These are phyloP conservation scores for Rhyacichthys aspro DNA, from an alignment of 2,797 vertebrate genomes.

Conservation along the genomic window DNA sequence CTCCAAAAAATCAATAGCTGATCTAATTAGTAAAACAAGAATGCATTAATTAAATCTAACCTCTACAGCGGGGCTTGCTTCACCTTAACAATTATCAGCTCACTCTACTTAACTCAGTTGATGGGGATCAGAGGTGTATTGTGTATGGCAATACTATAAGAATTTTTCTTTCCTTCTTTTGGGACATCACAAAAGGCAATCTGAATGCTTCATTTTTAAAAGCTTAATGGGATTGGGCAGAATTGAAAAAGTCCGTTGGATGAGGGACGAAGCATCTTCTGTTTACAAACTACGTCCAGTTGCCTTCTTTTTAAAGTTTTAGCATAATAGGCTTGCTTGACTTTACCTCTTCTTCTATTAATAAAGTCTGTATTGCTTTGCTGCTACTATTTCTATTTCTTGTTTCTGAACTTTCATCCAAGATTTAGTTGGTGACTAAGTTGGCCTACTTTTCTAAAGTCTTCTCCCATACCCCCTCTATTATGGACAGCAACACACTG, in stretches of 20 bases:
- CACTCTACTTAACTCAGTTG: conserved; percentile 43
- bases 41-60: conserved; percentile 46
- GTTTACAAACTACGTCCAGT: too few relatives aligned
- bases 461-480: conserved; percentile 56
- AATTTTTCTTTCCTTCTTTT: conserved; percentile 23
- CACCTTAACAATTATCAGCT: conserved; percentile 43
- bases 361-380: conserved; percentile 13
- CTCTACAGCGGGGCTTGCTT: conserved; percentile 19
- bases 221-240: too few relatives aligned
- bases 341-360: conserved; percentile 18
- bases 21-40: conserved; percentile 52
- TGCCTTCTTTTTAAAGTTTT: too few relatives aligned
- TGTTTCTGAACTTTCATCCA: conserved; percentile 34
- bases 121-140: too few relatives aligned
- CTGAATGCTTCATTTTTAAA: conserved; percentile 26
- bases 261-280: too few relatives aligned
- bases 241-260: too few relatives aligned
- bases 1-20: conserved; percentile 47
- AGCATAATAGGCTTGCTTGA: conserved; percentile 12
- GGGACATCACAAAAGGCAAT: conserved; percentile 14
- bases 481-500: conserved; percentile 56
- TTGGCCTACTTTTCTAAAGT: conserved; percentile 61
- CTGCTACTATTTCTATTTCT: conserved; percentile 7
- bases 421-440: conserved; percentile 54
- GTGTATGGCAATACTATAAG: too few relatives aligned